phyloP scores from a whole-genome alignment of 2,888 invertebrate species.

The Cataglyphis rosenhaueri region DNA sequence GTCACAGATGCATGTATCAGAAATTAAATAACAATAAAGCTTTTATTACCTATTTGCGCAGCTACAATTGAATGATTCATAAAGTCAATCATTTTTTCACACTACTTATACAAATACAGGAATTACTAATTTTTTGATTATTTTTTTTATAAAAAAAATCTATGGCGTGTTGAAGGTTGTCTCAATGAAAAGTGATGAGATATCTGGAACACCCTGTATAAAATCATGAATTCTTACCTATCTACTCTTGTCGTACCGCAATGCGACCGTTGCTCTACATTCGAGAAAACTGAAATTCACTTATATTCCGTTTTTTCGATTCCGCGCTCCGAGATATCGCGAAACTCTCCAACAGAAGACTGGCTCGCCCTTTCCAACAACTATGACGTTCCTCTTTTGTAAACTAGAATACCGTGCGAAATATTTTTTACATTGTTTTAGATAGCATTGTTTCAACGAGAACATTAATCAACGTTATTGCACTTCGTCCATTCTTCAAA shows the following conservation, averaged over 20 bases:
- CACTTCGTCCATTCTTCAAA: background rate
- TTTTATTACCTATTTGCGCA: background rate
- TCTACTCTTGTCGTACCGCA: conserved; percentile 56
- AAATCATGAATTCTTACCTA: conserved; percentile 36
- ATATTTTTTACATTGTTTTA: background rate
- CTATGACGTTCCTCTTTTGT: background rate
- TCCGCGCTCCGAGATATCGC: background rate
- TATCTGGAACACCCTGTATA: conserved; percentile 42
- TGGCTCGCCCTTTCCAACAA: background rate
- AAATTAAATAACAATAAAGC: background rate
- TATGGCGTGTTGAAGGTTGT: background rate
- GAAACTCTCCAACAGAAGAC: background rate
- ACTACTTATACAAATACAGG: background rate
- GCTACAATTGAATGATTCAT: background rate
- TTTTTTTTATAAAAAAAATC: background rate
- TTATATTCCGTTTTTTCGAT: conserved; percentile 12
- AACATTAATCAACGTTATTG: conserved; percentile 1
- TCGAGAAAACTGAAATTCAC: conserved; percentile 41
- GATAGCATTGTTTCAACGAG: background rate
- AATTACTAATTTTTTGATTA: background rate
- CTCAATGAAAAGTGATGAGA: conserved; percentile 8
- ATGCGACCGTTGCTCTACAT: conserved; percentile 61
- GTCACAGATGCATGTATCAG: background rate
- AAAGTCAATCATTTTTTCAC: background rate
- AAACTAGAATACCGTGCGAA: background rate